Evolutionary conservation across 2,113 vertebrate genomes (phyloP), one percentile per base, ranked within the genome.

Genomic region (Apteryx owenii): DNA sequence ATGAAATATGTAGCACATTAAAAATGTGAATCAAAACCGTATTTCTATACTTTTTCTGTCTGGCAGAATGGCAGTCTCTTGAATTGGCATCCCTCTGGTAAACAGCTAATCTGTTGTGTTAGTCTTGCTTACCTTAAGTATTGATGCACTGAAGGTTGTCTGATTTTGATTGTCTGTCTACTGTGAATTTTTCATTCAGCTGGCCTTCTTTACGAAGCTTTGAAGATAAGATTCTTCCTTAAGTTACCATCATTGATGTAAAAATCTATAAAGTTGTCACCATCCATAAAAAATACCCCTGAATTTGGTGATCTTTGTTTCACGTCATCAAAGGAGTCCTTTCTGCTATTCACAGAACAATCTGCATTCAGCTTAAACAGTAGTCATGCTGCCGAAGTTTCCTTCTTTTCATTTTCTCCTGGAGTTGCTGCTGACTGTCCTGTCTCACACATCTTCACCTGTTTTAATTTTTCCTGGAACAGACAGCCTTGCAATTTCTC

Each of bases 21-120:
- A 96, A 62, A 94, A 91, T 95, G 78, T 93, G 25, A 92, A 89
- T 73, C 19, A 80, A 86, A 90, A 4, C 18, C 16, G 10, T 79
- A 62, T 88, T 88, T 73, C 3, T 64, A 11, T 29, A 17, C 16
- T 48, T 31, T 73, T 77, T 58, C 36, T 70, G 21, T 65, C 23
- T 75, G 77, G 12, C 11, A 38, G 38, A 83, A 51, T 23, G 46
- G 2, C 25, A 79, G 26, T 77, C 18, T 2, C 29, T 83, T 64
- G 18, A 77, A 88, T 7, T 26, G 19, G 25, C 72, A 62, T 82
- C 76, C 79, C 44, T 85, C 36, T 65, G 21, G 2, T 56, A 19
- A 51, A 68, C 14, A 81, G 42, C 14, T 77, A 48, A 72, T 69
- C 7, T 10, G 10, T 62, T 71, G 3, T 73, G 10, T 17, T 60